These are phyloP conservation scores for Catharus ustulatus DNA, from an alignment of 2,797 vertebrate species.

Conservation along the genomic window DNA sequence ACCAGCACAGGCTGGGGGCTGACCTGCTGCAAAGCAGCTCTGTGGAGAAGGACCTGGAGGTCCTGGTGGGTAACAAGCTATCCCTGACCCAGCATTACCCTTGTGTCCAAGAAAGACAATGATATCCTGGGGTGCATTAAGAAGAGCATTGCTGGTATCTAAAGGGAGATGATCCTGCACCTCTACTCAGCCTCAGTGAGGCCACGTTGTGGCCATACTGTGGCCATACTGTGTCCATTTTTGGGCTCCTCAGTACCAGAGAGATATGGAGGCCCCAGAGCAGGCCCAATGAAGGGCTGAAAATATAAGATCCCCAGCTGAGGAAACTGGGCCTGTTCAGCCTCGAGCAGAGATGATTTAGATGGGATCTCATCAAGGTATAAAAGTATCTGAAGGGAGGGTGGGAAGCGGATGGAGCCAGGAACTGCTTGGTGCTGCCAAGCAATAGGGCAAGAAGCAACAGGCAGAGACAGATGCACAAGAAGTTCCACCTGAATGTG, in stretches of 20 bases:
- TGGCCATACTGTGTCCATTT: not conserved
- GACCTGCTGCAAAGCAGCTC: not conserved
- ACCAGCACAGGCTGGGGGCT: not conserved
- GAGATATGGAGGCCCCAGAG: not conserved
- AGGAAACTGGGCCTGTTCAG: not conserved
- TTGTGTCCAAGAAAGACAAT: not conserved
- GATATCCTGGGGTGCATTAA: not conserved
- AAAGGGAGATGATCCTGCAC: not conserved
- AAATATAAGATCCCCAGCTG: not conserved
- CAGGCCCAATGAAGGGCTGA: not conserved
- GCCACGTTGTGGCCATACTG: too few relatives aligned
- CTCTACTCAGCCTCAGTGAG: not conserved
- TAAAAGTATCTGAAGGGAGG: not conserved
- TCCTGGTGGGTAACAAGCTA: not conserved
- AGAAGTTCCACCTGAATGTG: not conserved
- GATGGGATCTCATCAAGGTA: not conserved
- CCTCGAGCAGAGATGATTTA: too few relatives aligned
- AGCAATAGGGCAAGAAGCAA: not conserved
- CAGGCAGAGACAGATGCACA: not conserved
- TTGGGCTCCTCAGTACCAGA: not conserved
- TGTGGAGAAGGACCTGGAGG: not conserved
- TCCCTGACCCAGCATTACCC: fast-evolving
- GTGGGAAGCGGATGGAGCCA: not conserved
- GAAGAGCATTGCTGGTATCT: not conserved
- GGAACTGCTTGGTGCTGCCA: not conserved